phyloP scores from a whole-genome alignment of 2,113 vertebrate genomes.

The Laticauda colubrina region DNA sequence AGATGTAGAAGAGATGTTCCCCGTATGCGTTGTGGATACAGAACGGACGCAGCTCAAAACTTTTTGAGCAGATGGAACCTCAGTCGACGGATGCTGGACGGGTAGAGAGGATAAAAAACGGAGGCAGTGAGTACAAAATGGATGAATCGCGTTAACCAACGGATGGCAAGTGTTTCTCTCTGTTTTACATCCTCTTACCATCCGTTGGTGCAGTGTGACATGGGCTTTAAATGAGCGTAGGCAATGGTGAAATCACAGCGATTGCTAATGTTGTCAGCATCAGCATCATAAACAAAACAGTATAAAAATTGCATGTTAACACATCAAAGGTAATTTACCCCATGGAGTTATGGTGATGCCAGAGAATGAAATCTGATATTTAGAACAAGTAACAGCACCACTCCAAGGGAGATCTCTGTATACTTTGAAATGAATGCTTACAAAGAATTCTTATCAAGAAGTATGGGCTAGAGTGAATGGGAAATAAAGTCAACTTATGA shows the following conservation, averaged over 20 bases:
- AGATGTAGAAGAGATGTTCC: too few relatives aligned
- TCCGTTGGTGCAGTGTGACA: too few relatives aligned
- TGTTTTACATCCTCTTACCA: too few relatives aligned
- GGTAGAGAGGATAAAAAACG: too few relatives aligned
- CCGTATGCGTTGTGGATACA: too few relatives aligned
- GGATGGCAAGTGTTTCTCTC: too few relatives aligned
- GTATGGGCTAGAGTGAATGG: background rate
- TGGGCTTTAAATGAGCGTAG: background rate
- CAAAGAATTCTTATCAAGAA: background rate
- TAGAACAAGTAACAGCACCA: fast-evolving
- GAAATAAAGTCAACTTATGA: background rate
- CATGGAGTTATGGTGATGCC: background rate
- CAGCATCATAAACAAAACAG: background rate
- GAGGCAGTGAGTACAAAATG: too few relatives aligned
- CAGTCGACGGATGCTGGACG: too few relatives aligned
- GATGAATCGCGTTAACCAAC: too few relatives aligned
- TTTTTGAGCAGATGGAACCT: too few relatives aligned
- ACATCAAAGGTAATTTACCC: background rate
- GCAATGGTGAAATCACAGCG: background rate
- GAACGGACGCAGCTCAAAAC: too few relatives aligned
- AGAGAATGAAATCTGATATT: background rate
- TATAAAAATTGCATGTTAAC: background rate
- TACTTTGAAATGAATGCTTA: background rate
- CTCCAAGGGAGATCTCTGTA: background rate
- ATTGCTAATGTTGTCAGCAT: background rate